Base-by-base conservation (phyloP, 2,113 vertebrate genomes). In the Austrofundulus limnaeus region DNA sequence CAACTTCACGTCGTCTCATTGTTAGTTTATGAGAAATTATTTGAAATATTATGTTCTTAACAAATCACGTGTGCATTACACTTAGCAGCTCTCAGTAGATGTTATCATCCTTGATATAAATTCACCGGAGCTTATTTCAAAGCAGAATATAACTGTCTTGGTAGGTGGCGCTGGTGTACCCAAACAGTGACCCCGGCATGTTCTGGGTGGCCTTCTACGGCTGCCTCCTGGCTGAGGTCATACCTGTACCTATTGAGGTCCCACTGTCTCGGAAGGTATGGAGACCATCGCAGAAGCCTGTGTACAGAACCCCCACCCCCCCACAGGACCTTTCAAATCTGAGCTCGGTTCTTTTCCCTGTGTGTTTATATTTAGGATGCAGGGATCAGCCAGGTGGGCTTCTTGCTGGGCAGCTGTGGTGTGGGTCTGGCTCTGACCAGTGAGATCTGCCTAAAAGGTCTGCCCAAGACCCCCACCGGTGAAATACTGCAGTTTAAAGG, bases 401-500 rank as follows among this genome's bases (percentile, higher is more conserved):
- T 99, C 77, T 91, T 99, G 53, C 92, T 99, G 47, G 96, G 97
- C 53, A 98, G 96, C 88, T 98, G 97, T 86, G 94, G 96, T 0
- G 93, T 98, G 37, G 91, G 93, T 66, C 90, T 98, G 78, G 97
- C 97, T 70, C 94, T 99, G 69, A 99, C 97, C 78, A 98, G 96
- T 75, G 97, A 99, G 88, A 93, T 97, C 70, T 99, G 97, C 85
- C 88, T 98, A 53, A 99, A 99, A 72, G 96, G 97, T 61, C 91
- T 99, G 47, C 97, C 96, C 53, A 98, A 99, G 91, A 98, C 96
- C 9, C 96, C 96, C 55, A 95, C 95, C 0, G 97, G 96, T 42
- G 97, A 99, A 91, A 98, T 98, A 14, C 87, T 98, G 74, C 95
- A 96, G 78, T 99, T 96, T 71, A 99, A 98, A 95, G 97, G 97